phyloP scores from a whole-genome alignment of 1,140 invertebrate genomes.

The Drosophila subobscura region DNA sequence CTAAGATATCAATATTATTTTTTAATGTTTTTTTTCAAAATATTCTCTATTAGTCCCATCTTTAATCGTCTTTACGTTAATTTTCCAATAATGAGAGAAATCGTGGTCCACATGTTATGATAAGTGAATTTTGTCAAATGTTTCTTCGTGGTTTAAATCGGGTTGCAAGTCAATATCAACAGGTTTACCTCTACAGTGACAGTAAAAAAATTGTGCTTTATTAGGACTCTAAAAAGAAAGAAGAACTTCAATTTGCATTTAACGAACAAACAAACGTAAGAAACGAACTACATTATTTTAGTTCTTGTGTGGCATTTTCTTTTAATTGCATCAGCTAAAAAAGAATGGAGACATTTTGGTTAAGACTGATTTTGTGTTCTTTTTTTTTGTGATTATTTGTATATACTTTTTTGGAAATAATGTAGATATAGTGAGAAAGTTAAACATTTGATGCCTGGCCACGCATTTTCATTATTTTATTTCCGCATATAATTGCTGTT shows the following conservation, averaged over 20 bases:
- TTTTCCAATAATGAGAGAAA: too few species aligned
- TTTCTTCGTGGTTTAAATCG: constrained; percentile 18
- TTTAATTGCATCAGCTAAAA: constrained; percentile 42
- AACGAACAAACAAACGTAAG: constrained; percentile 50
- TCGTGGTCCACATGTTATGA: neutral
- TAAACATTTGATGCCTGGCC: constrained; percentile 78
- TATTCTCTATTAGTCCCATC: too few species aligned
- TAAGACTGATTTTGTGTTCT: constrained; percentile 22
- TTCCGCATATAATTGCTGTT: constrained; percentile 22
- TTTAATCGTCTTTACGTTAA: too few species aligned
- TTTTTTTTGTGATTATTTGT: constrained; percentile 14
- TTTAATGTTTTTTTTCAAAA: too few species aligned
- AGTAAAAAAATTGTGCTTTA: constrained; percentile 38
- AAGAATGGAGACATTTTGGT: constrained; percentile 46
- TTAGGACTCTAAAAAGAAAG: constrained; percentile 46
- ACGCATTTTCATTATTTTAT: constrained; percentile 73
- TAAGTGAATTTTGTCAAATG: constrained; percentile 1
- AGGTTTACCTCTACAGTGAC: constrained; percentile 39
- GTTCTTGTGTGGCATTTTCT: constrained; percentile 42
- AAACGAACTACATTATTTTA: constrained; percentile 55
- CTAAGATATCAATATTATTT: too few species aligned
- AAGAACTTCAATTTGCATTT: constrained; percentile 60
- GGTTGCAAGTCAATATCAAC: constrained; percentile 35
- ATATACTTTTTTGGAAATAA: constrained; percentile 41
- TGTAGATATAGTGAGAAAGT: constrained; percentile 57